These are phyloP conservation scores for Myotis davidii DNA, from an alignment of 2,113 vertebrate genomes.

Conservation along the genomic window DNA sequence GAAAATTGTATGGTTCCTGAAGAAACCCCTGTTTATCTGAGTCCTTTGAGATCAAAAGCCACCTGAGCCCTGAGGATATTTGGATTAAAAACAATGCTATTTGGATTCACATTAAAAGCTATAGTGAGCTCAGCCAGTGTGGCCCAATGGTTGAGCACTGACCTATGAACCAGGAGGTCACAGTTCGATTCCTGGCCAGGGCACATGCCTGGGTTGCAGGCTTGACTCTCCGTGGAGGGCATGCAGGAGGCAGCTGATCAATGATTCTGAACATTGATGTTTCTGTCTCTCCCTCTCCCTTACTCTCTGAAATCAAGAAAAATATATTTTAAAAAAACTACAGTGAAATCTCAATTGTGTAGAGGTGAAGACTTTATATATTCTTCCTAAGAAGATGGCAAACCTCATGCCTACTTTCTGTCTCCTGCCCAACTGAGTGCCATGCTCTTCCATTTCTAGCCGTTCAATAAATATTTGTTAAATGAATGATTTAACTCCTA, in stretches of 20 bases:
- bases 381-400: background rate
- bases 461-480: conserved; percentile 45
- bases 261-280: no score
- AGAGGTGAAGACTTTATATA: background rate
- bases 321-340: background rate
- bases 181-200: no score
- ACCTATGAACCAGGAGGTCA: no score
- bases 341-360: background rate
- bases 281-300: no score
- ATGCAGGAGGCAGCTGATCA: no score
- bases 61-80: background rate
- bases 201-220: no score
- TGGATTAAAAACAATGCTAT: background rate
- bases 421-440: background rate
- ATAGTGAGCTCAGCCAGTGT: background rate
- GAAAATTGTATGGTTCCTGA: background rate
- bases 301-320: no score
- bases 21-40: background rate
- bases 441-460: background rate
- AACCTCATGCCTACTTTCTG: background rate
- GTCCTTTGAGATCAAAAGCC: background rate
- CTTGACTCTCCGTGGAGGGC: no score
- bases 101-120: background rate
- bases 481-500: conserved; percentile 19
- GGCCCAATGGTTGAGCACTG: no score